A percentile compares a stretch with the other conserved stretches of the same genome.
These are phyloP conservation scores for Dromas ardeola DNA, from an alignment of 2,113 vertebrate genomes.

Conservation along the genomic window DNA sequence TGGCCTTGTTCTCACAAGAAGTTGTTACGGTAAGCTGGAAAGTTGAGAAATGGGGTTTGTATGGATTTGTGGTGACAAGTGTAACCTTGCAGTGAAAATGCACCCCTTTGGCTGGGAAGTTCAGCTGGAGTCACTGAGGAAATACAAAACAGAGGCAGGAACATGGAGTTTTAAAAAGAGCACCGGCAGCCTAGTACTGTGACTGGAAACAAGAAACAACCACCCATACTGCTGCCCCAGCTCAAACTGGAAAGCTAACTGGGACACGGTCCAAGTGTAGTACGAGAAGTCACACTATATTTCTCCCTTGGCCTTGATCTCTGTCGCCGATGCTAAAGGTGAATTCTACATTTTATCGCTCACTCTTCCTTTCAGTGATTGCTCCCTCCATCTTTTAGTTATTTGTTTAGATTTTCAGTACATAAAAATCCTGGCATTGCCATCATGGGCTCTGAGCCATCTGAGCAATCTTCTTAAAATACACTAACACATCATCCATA, in stretches of 20 bases:
- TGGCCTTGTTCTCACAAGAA: background rate
- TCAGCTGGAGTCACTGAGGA: background rate
- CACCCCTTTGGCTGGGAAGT: background rate
- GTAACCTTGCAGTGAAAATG: background rate
- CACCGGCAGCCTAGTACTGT: background rate
- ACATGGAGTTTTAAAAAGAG: background rate
- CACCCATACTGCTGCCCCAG: background rate
- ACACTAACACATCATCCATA: conserved; percentile 48
- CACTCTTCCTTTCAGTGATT: background rate
- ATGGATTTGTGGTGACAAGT: background rate
- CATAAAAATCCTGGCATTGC: conserved; percentile 30
- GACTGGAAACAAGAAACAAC: background rate
- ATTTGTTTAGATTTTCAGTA: conserved; percentile 35
- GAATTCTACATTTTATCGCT: background rate
- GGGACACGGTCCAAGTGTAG: background rate
- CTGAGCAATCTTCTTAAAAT: conserved; percentile 66
- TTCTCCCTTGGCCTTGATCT: background rate
- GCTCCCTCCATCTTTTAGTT: background rate
- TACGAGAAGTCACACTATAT: background rate
- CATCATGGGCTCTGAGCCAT: conserved; percentile 39
- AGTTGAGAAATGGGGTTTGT: background rate
- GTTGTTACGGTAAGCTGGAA: background rate
- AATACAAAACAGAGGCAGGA: background rate
- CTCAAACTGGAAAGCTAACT: background rate
- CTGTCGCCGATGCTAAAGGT: background rate